phyloP scores from a whole-genome alignment of 2,888 invertebrate species.

The Aphidius colemani region DNA sequence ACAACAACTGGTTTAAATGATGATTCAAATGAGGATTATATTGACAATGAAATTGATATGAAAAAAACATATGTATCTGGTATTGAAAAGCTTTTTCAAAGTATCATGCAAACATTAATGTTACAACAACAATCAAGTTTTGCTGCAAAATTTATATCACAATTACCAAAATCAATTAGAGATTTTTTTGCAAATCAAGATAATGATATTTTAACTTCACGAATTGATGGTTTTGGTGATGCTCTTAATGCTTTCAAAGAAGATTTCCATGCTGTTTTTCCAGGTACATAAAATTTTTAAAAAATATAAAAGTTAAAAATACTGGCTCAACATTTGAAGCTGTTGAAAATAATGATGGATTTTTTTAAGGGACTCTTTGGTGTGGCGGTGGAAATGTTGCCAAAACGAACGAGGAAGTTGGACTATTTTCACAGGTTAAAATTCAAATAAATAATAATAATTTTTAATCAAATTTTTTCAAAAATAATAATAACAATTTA shows the following conservation, averaged over 20 bases:
- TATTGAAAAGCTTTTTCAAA: constrained; percentile 33
- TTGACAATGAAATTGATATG: constrained; percentile 25
- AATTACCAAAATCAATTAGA: constrained; percentile 14
- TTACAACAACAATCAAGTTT: constrained; percentile 14
- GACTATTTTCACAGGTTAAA: constrained; percentile 65
- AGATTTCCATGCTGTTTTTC: constrained; percentile 65
- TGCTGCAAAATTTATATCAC: constrained; percentile 1
- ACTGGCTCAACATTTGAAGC: no score
- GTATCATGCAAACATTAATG: constrained; percentile 21
- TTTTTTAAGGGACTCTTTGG: constrained; percentile 71
- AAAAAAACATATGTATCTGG: constrained; percentile 27
- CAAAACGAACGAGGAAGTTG: constrained; percentile 65
- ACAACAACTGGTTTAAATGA: not conserved
- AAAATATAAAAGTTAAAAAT: no score
- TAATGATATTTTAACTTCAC: no score
- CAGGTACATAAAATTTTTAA: constrained; percentile 55
- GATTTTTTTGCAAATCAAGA: not conserved
- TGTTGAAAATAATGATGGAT: not conserved
- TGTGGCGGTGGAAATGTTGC: constrained; percentile 74
- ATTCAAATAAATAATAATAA: no score
- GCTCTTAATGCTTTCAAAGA: constrained; percentile 63
- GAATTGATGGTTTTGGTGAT: constrained; percentile 54
- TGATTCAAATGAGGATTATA: constrained; percentile 3
- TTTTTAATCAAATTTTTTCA: no score
- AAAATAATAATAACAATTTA: no score